Evolutionary conservation across 2,888 invertebrate species (phyloP).

Genomic region (Tanytarsus gracilentus): DNA sequence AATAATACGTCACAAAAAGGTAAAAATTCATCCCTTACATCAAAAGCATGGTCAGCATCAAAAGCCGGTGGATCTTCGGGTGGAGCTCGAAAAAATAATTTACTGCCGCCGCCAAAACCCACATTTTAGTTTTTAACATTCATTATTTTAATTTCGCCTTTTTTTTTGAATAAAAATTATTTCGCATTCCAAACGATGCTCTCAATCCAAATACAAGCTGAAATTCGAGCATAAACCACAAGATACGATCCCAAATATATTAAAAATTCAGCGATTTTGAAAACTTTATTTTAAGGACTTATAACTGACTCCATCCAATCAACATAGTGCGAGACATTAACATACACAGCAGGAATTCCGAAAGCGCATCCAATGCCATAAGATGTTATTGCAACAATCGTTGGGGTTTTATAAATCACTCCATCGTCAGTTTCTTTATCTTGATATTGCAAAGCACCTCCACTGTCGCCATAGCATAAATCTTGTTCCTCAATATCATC

Average conservation of each 20-base stretch:
- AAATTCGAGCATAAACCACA: too few relatives aligned
- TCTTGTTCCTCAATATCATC: background rate
- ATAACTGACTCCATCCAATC: slow-evolving; percentile 34
- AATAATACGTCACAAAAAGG: too few relatives aligned
- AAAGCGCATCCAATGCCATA: slow-evolving; percentile 34
- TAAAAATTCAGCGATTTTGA: background rate
- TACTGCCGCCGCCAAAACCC: background rate
- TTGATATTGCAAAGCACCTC: slow-evolving; percentile 38
- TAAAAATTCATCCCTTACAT: too few relatives aligned
- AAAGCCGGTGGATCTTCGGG: too few relatives aligned
- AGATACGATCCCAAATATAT: background rate
- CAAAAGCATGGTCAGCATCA: background rate
- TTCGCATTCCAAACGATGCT: background rate
- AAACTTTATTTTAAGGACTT: slow-evolving; percentile 25
- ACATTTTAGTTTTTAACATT: background rate
- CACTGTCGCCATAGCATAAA: slow-evolving; percentile 38
- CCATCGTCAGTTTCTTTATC: slow-evolving; percentile 30
- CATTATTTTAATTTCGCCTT: too few relatives aligned
- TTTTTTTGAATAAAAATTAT: background rate
- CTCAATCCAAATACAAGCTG: background rate
- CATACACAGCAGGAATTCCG: slow-evolving; percentile 34
- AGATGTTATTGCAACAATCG: slow-evolving; percentile 34
- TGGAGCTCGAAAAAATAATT: background rate
- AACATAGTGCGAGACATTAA: slow-evolving; percentile 33
- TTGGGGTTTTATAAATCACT: slow-evolving; percentile 9